phyloP scores from a whole-genome alignment of 2,797 vertebrate genomes.

The Myotis findleyi region DNA sequence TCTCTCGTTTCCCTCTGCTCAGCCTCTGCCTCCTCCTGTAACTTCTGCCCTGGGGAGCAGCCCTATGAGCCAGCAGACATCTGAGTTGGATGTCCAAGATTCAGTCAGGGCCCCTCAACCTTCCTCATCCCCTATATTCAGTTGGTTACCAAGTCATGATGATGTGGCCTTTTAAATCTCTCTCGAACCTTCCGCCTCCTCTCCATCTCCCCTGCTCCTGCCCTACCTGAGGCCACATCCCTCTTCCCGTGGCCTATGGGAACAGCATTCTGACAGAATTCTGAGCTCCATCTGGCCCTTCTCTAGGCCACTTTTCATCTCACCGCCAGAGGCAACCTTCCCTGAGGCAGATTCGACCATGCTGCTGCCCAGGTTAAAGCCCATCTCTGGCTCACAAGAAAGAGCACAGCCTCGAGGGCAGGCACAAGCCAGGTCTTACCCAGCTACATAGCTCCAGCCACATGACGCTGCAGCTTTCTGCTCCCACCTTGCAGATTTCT shows the following conservation, averaged over 20 bases:
- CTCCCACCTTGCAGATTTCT: background rate
- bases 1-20: background rate
- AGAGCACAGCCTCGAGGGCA: background rate
- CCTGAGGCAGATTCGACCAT: background rate
- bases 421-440: background rate
- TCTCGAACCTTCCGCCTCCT: background rate
- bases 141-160: background rate
- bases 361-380: background rate
- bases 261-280: background rate
- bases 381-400: background rate
- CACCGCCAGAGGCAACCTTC: background rate
- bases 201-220: background rate
- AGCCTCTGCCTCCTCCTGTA: background rate
- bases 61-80: background rate
- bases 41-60: background rate
- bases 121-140: background rate
- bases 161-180: background rate
- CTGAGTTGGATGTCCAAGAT: background rate
- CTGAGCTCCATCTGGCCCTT: background rate
- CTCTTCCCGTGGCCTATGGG: background rate
- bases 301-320: background rate
- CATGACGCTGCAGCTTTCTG: background rate
- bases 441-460: background rate
- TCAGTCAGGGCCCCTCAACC: background rate
- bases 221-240: background rate